A percentile compares a stretch with the other conserved stretches of the same genome.
Conservation (phyloP, 2,888 invertebrate species). For the Chesias legatella region DNA sequence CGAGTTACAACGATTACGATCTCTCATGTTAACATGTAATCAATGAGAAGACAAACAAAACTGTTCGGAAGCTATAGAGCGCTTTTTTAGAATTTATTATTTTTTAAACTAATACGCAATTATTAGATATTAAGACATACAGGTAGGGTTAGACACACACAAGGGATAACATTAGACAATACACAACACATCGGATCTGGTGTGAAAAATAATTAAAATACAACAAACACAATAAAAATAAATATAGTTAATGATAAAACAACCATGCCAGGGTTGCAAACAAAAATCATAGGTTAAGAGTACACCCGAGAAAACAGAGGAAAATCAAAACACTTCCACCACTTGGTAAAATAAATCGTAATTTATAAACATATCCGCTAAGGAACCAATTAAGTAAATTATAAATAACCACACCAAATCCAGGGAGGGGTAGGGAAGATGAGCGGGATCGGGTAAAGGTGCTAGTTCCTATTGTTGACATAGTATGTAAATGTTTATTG, state of each 20-base stretch:
- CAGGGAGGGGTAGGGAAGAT: conserved; percentile 78
- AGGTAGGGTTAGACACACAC: conserved; percentile 90
- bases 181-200: conserved; percentile 86
- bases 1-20: conserved; percentile 51
- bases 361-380: conserved; percentile 52
- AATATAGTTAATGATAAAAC: conserved; percentile 53
- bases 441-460: conserved; percentile 73
- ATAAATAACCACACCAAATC: conserved; percentile 81
- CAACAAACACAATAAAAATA: conserved; percentile 51
- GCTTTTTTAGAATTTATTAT: conserved; percentile 57
- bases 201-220: conserved; percentile 71
- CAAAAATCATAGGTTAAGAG: conserved; percentile 54
- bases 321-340: conserved; percentile 81
- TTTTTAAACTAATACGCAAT: conserved; percentile 61
- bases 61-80: conserved; percentile 73
- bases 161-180: conserved; percentile 95
- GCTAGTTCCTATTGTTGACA: conserved; percentile 60
- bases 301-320: conserved; percentile 73
- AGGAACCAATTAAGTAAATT: conserved; percentile 58
- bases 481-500: conserved; percentile 50
- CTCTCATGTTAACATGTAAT: conserved; percentile 44
- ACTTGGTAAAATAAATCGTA: conserved; percentile 73
- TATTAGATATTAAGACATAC: conserved; percentile 72
- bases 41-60: conserved; percentile 72
- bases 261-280: conserved; percentile 76